Percentiles rank a stretch among this genome's conserved stretches.
Evolutionary conservation across 2,888 invertebrate genomes (phyloP).

Genomic region (Eledona agricola): DNA sequence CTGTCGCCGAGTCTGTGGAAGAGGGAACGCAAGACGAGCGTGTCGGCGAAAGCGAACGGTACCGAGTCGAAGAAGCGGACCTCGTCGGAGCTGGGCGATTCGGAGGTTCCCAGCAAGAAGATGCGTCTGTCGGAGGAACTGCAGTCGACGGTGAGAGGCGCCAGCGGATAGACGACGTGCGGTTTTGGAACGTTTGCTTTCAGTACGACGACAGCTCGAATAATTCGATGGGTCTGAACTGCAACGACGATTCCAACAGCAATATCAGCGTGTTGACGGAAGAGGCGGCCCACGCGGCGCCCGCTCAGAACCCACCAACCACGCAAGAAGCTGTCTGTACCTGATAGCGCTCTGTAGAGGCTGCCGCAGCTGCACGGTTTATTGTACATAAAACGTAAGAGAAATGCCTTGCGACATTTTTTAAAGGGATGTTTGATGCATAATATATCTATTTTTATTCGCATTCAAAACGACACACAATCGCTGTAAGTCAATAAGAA

Average conservation of each 20-base stretch:
- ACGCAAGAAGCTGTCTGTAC: constrained; percentile 56
- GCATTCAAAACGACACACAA: no score
- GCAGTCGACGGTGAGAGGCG: constrained; percentile 48
- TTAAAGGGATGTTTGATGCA: constrained; percentile 4
- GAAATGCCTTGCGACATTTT: constrained; percentile 22
- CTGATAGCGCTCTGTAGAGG: constrained; percentile 51
- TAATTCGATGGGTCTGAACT: constrained; percentile 56
- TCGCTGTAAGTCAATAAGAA: no score
- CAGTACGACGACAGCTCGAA: constrained; percentile 64
- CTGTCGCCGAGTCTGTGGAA: constrained; percentile 75
- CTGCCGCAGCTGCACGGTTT: constrained; percentile 21
- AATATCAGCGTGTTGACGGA: constrained; percentile 56
- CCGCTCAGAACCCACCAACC: constrained; percentile 41
- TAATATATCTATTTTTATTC: no score
- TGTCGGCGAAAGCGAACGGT: constrained; percentile 44
- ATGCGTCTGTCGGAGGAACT: constrained; percentile 56
- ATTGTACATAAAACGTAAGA: constrained; percentile 35
- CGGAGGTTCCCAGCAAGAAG: constrained; percentile 49
- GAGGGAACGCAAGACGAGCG: constrained; percentile 74
- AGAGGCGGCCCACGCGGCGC: constrained; percentile 45
- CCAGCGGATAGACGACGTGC: no score
- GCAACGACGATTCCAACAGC: constrained; percentile 63
- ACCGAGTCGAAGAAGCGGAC: constrained; percentile 49
- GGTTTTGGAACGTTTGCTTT: no score
- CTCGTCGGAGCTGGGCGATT: constrained; percentile 46